Conservation (phyloP, 1,140 invertebrate species). For the Lasaia peninsularis region DNA sequence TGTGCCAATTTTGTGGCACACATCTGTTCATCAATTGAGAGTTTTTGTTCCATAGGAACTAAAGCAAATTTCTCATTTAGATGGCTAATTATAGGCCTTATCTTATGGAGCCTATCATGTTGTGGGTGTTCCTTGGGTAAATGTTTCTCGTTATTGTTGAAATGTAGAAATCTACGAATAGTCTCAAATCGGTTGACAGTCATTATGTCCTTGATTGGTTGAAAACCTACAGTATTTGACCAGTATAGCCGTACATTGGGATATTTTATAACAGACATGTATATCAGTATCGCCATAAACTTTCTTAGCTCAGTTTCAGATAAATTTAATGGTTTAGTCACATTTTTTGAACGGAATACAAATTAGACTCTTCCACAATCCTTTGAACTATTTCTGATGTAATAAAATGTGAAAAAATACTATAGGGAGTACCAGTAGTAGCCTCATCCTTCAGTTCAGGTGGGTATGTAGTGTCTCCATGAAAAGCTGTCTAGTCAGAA, state of each 20-base stretch:
- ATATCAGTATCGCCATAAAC: conserved; percentile 39
- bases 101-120: background rate
- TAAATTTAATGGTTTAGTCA: conserved; percentile 36
- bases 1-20: conserved; percentile 25
- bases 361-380: conserved; percentile 38
- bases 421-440: conserved; percentile 36
- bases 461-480: conserved; percentile 37
- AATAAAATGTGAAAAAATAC: conserved; percentile 25
- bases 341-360: conserved; percentile 6
- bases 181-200: conserved; percentile 43
- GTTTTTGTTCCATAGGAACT: no score
- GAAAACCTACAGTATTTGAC: conserved; percentile 25
- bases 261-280: conserved; percentile 40
- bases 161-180: conserved; percentile 37
- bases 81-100: no score
- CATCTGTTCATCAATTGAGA: background rate
- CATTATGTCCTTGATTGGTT: conserved; percentile 36
- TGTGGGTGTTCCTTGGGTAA: conserved; percentile 40
- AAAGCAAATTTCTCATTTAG: no score
- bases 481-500: conserved; percentile 40
- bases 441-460: conserved; percentile 35
- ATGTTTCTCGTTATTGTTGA: conserved; percentile 36
- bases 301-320: conserved; percentile 43
- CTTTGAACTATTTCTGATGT: conserved; percentile 25
- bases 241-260: conserved; percentile 37